Evolutionary conservation across 1,140 invertebrate species (phyloP).

Genomic region (Ladona fulva): DNA sequence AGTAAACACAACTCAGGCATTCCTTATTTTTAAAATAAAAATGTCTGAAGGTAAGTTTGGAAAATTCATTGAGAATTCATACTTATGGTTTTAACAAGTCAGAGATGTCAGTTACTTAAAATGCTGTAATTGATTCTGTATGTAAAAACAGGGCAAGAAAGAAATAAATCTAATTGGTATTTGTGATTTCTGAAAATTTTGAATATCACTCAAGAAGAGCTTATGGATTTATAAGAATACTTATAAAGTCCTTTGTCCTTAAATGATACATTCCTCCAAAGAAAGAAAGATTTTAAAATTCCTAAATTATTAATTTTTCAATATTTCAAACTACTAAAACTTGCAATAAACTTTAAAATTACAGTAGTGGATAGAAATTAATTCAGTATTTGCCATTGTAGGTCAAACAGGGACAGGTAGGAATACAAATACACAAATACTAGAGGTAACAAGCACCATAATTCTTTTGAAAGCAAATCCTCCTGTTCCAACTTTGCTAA

Average conservation of each 20-base stretch:
- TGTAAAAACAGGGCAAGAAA: background rate
- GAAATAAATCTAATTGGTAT: conserved; percentile 5
- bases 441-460: too few species aligned
- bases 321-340: too few species aligned
- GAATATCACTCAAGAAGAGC: background rate
- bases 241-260: background rate
- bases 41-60: background rate
- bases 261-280: too few species aligned
- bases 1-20: background rate
- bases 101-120: background rate
- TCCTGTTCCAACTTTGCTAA: too few species aligned
- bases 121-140: background rate
- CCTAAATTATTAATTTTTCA: too few species aligned
- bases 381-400: too few species aligned
- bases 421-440: too few species aligned
- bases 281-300: too few species aligned
- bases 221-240: background rate
- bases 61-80: background rate
- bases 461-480: too few species aligned
- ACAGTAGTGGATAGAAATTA: too few species aligned
- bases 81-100: background rate
- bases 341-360: too few species aligned
- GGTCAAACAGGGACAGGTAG: too few species aligned
- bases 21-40: background rate
- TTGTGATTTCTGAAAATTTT: background rate